Conservation (phyloP, 1,140 invertebrate genomes). For the Ladona fulva region DNA sequence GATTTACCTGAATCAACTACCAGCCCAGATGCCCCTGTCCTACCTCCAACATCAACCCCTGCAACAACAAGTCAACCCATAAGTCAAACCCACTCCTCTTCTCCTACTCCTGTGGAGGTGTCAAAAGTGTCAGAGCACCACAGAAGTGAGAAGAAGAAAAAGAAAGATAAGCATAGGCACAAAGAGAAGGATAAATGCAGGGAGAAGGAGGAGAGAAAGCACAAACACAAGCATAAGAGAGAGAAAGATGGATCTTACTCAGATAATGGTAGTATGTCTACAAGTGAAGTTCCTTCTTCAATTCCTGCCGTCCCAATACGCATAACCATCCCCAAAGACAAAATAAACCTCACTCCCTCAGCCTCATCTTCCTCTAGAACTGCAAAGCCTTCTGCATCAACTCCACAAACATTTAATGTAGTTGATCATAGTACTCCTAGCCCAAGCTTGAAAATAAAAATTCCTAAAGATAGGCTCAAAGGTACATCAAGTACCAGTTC, state of each 20-base stretch:
- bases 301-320: conserved; percentile 42
- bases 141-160: conserved; percentile 51
- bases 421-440: conserved; percentile 28
- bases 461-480: conserved; percentile 49
- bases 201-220: conserved; percentile 34
- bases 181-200: conserved; percentile 56
- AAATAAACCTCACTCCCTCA: conserved; percentile 37
- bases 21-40: conserved; percentile 16
- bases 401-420: conserved; percentile 15
- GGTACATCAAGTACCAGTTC: conserved; percentile 29
- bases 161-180: conserved; percentile 53
- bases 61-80: conserved; percentile 9
- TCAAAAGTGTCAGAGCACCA: conserved; percentile 39
- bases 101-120: conserved; percentile 31
- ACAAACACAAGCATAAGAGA: conserved; percentile 41
- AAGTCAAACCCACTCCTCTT: not conserved
- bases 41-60: conserved; percentile 20
- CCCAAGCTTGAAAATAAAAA: conserved; percentile 49
- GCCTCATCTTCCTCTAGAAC: conserved; percentile 26
- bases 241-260: conserved; percentile 28
- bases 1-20: conserved; percentile 17
- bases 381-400: conserved; percentile 25
- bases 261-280: conserved; percentile 21
- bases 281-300: conserved; percentile 22
- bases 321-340: conserved; percentile 58